Conservation (phyloP, 2,888 invertebrate species). For the Nebria brevicollis region DNA sequence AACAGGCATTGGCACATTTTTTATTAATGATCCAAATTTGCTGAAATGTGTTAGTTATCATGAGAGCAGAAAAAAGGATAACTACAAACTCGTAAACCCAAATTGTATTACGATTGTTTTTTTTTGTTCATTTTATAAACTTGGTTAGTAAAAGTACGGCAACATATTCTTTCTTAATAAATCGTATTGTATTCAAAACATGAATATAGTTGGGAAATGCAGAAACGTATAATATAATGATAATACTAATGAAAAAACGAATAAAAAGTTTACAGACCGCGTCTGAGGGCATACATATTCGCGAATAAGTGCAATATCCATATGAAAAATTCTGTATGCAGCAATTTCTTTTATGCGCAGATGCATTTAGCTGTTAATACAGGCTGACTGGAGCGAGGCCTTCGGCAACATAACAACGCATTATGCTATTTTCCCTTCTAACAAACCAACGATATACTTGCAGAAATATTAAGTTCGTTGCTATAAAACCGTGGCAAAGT, state of each 20-base stretch:
- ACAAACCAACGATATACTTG: constrained; percentile 31
- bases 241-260: not conserved
- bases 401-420: constrained; percentile 8
- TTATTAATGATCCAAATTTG: no score
- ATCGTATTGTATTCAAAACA: no score
- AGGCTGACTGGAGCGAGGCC: constrained; percentile 10
- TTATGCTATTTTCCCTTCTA: constrained; percentile 29
- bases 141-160: no score
- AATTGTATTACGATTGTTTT: no score
- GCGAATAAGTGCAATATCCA: constrained; percentile 23
- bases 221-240: not conserved
- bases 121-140: no score
- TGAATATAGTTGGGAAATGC: no score
- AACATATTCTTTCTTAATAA: no score
- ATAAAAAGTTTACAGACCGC: not conserved
- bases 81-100: no score
- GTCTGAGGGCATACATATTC: not conserved
- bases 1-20: no score
- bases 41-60: no score
- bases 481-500: constrained; percentile 3
- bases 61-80: no score
- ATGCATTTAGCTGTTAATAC: constrained; percentile 33
- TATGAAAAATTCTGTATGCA: constrained; percentile 24
- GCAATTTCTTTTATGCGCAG: constrained; percentile 27
- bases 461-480: constrained; percentile 34